phyloP scores from a whole-genome alignment of 2,888 invertebrate species.

The Hypena proboscidalis region DNA sequence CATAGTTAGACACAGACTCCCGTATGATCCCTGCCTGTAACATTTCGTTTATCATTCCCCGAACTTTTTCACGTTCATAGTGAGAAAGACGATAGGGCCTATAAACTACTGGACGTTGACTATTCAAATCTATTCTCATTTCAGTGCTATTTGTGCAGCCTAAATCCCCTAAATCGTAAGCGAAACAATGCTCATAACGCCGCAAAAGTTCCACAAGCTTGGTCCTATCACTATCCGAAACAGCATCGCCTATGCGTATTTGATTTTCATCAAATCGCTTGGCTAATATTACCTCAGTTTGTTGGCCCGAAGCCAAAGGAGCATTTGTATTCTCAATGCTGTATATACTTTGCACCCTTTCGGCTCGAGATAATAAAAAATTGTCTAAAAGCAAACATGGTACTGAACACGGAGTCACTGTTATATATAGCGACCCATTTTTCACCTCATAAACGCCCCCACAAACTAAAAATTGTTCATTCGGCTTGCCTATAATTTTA shows the following conservation, averaged over 20 bases:
- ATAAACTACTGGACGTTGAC: constrained; percentile 7
- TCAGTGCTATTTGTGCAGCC: constrained; percentile 7
- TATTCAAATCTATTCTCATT: constrained; percentile 12
- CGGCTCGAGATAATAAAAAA: constrained; percentile 2
- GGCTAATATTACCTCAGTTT: too few relatives aligned
- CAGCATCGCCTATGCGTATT: constrained; percentile 1
- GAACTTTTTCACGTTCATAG: constrained; percentile 1
- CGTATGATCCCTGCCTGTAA: neutral
- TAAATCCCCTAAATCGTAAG: neutral
- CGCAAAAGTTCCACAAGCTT: neutral
- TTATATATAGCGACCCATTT: neutral
- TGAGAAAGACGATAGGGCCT: constrained; percentile 2
- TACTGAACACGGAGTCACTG: neutral
- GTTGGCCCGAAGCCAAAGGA: too few relatives aligned
- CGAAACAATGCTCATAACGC: constrained; percentile 7
- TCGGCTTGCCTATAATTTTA: constrained; percentile 4
- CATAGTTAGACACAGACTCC: neutral
- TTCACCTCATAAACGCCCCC: constrained; percentile 1
- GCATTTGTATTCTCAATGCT: too few relatives aligned
- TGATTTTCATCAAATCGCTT: neutral
- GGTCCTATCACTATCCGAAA: neutral
- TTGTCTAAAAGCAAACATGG: neutral
- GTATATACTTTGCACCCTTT: too few relatives aligned
- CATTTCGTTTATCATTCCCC: neutral
- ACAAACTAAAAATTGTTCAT: neutral